Evolutionary conservation across 37 sponge, comb jelly and placozoan genomes (phyloP).

Genomic region (Chondrilla cf. caribensis): DNA sequence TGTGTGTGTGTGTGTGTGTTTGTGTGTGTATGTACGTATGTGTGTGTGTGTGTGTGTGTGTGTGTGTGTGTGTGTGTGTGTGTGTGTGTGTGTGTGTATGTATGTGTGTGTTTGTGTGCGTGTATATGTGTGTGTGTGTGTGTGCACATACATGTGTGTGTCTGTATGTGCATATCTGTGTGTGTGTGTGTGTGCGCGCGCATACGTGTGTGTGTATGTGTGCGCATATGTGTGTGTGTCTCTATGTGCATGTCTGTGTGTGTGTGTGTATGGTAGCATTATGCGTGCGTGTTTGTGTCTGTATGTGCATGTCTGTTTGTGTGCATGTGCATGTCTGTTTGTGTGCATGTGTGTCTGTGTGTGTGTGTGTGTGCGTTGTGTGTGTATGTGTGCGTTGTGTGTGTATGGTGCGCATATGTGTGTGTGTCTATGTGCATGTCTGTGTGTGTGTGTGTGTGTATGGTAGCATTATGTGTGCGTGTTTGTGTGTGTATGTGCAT

Average conservation of each 20-base stretch:
- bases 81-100: constrained; percentile 20
- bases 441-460: too few species aligned
- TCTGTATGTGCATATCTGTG: background rate
- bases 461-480: too few species aligned
- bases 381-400: too few species aligned
- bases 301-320: too few species aligned
- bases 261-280: background rate
- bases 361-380: too few species aligned
- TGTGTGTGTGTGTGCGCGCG: constrained; percentile 1
- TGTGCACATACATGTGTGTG: background rate
- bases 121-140: constrained; percentile 10
- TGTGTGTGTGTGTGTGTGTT: constrained; percentile 5
- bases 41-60: constrained; percentile 13
- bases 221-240: background rate
- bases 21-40: constrained; percentile 6
- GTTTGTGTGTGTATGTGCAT: too few species aligned
- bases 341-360: too few species aligned
- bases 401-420: too few species aligned
- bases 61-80: constrained; percentile 22
- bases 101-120: constrained; percentile 8
- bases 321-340: too few species aligned
- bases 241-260: background rate
- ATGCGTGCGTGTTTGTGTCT: too few species aligned
- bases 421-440: too few species aligned
- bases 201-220: background rate